Percentiles rank a stretch among this genome's conserved stretches.
phyloP scores from a whole-genome alignment of 2,797 vertebrate species.

The Xiphorhynchus erythropygius region DNA sequence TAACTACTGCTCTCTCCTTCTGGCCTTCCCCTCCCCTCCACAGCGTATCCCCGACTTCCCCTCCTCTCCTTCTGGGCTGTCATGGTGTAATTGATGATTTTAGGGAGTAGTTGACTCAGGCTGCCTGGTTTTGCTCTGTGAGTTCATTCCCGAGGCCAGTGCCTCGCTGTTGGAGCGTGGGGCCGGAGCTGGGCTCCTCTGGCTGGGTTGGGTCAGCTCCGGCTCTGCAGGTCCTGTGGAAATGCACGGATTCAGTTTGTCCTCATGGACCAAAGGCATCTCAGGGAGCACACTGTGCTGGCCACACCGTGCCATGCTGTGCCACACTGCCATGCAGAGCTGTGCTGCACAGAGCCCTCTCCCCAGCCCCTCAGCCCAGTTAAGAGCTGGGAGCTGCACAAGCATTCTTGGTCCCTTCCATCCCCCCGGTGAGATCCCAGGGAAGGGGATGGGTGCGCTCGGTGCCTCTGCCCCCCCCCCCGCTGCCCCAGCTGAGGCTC shows the following conservation, averaged over 20 bases:
- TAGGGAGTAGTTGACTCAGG: slow-evolving; percentile 51
- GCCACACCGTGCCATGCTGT: rapidly evolving
- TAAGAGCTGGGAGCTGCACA: background rate
- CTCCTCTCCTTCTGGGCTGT: slow-evolving; percentile 50
- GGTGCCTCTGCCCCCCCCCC: slow-evolving; percentile 17
- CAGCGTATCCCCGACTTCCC: slow-evolving; percentile 29
- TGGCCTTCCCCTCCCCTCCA: slow-evolving; percentile 37
- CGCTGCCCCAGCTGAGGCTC: slow-evolving; percentile 67
- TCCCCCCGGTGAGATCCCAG: background rate
- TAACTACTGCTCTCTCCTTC: background rate
- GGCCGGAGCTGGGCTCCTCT: background rate
- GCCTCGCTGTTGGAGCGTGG: background rate
- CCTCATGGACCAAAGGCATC: rapidly evolving
- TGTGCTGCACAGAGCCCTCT: rapidly evolving
- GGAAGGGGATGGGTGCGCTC: background rate
- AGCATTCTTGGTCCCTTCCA: background rate
- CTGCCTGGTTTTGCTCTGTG: slow-evolving; percentile 38
- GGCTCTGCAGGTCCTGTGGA: rapidly evolving
- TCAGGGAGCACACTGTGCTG: rapidly evolving
- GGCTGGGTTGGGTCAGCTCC: rapidly evolving
- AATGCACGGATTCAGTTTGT: rapidly evolving
- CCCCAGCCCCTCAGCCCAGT: background rate
- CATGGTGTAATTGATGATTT: slow-evolving; percentile 45
- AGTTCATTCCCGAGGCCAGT: slow-evolving; percentile 23
- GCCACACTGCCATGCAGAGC: rapidly evolving